Base-by-base conservation (phyloP, 2,888 invertebrate genomes). In the Dasysyrphus tricinctus region DNA sequence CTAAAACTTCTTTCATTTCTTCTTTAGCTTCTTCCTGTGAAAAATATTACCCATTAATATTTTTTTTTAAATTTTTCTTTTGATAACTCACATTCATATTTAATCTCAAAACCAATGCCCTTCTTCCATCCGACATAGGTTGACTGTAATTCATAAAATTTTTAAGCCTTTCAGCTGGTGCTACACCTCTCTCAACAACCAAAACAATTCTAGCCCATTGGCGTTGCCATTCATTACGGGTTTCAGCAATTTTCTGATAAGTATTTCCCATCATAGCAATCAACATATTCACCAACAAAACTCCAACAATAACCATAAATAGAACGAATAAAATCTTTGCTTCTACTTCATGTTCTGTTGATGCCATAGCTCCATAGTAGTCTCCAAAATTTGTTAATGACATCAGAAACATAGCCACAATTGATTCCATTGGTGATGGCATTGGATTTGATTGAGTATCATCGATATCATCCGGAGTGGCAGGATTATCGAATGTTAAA, bases 201-300 rank as follows among this genome's bases (percentile, higher is more conserved):
- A 99, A 93, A 44, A 99, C 99, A 86, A 99, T 99, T 88, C 99
- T 94, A 0, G 99, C 99, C 99, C 99, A 99, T 95, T 99, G 94
- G 90, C 99, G 93, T 92, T 99, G 98, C 98, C 99, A 99, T 92
- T 99, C 99, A 92, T 99, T 99, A 88, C 97, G 95, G 0, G 98
- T 98, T 93, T 98, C 98, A 0, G 98, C 98, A 89, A 99, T 98
- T 93, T 98, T 97, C 92, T 98, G 98, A 92, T 99, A 99, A 4
- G 99, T 99, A 92, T 99, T 99, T 0, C 99, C 99, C 99, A 99
- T 99, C 99, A 99, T 99, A 88, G 99, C 99, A 90, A 99, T 99
- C 93, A 99, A 94, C 98, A 99, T 98, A 94, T 99, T 99, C 69
- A 99, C 97, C 79, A 99, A 94, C 42, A 99, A 93, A 81, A 99